Evolutionary conservation across 2,113 vertebrate genomes (phyloP), one percentile per base, ranked within the genome.

Genomic region (Scophthalmus maximus): DNA sequence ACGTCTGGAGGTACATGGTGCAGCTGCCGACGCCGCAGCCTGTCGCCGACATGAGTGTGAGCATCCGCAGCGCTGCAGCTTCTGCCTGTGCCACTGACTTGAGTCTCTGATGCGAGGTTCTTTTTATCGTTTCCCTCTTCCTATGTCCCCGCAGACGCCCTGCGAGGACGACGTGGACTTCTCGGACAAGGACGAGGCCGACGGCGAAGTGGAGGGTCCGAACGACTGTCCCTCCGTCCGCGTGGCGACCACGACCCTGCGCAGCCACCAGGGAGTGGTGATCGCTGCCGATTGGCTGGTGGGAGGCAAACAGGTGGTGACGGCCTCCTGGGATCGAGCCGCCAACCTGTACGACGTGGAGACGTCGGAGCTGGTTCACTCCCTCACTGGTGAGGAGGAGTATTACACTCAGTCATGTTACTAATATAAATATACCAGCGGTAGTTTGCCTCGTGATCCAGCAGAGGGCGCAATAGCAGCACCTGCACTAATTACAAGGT

Each of bases 201-300:
- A 98, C 2, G 92, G 80, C 0, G 97, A 98, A 6, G 94, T 87
- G 0, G 97, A 98, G 0, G 94, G 91, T 22, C 93, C 94, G 0
- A 95, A 87, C 50, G 97, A 99, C 79, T 97, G 96, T 47, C 97
- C 97, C 2, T 95, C 95, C 7, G 81, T 98, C 76, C 94, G 97
- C 12, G 79, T 89, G 6, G 93, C 97, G 0, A 82, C 93, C 76
- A 96, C 95, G 0, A 95, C 95, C 2, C 94, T 99, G 6, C 98
- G 97, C 92, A 98, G 97, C 91, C 97, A 98, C 47, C 97, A 98
- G 87, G 97, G 97, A 0, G 97, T 98, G 70, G 97, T 99, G 60
- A 99, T 98, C 71, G 97, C 97, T 9, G 97, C 97, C 0, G 97
- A 99, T 79, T 98, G 97, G 97, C 93, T 98, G 68, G 97, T 98